Base-by-base conservation (phyloP, 1,140 invertebrate genomes). In the Thaumatotibia leucotreta region DNA sequence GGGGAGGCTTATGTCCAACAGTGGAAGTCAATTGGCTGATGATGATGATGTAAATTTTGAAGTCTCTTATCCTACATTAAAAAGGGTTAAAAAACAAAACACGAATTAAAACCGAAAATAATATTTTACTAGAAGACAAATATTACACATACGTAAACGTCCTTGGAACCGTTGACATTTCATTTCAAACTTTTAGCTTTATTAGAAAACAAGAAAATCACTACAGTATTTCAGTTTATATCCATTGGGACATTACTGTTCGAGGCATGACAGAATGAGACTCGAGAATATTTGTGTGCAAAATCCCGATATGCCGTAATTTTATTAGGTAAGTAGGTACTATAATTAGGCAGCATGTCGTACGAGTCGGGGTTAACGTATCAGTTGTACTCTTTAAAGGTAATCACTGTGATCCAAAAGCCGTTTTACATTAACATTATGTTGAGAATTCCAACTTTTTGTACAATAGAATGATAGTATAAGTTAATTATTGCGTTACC, bases 81-180 rank as follows among this genome's bases (percentile, higher is more conserved):
- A n/a, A 67, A 80, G 69, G 17, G 27, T 61, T 8, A 11, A 22
- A 23, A 65, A 69, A 35, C 69, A 81, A 84, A 86, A 86, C 73
- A 78, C 78, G 68, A 65, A 70, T n/a, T 82, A 70, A 82, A 88
- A 88, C 83, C 76, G 80, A 88, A 86, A 88, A 88, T 85, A 86
- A 86, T 83, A 85, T 86, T 84, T 88, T 88, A 88, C 86, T 88
- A 86, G 78, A 83, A 85, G 85, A 85, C 73, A 82, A 86, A 77
- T 82, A 88, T 84, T 84, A 81, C 82, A 84, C 68, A 77, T 76
- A 82, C 73, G 71, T 81, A 80, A 74, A 78, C 77, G 72, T 70
- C 67, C 68, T 70, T 80, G 72, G 72, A 77, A 78, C 70, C 69
- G 67, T 65, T 74, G 77, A 70, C 69, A 35, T 49, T 45, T 75